Percentiles rank a stretch among this genome's conserved stretches.
Evolutionary conservation across 2,888 invertebrate genomes (phyloP).

Genomic region (Pachliopta kotzebuea): DNA sequence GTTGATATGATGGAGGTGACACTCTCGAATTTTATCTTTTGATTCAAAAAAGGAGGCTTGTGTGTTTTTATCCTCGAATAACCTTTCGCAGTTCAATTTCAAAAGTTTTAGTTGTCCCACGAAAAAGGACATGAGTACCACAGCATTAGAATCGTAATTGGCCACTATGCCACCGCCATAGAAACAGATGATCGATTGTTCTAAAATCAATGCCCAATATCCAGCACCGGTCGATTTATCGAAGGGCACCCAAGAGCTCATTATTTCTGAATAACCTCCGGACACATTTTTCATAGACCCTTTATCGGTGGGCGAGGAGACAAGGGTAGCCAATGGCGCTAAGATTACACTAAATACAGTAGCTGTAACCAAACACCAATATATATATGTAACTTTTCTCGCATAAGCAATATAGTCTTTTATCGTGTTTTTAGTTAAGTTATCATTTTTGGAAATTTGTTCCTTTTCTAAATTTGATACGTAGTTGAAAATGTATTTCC

Average conservation of each 20-base stretch:
- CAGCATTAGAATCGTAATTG: slow-evolving; percentile 61
- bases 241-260: slow-evolving; percentile 67
- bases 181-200: slow-evolving; percentile 53
- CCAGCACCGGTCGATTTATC: slow-evolving; percentile 54
- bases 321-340: slow-evolving; percentile 51
- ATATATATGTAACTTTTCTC: slow-evolving; percentile 54
- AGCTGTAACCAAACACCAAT: slow-evolving; percentile 54
- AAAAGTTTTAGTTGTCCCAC: slow-evolving; percentile 62
- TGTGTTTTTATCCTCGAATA: slow-evolving; percentile 46
- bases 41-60: slow-evolving; percentile 40
- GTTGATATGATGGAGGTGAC: slow-evolving; percentile 53
- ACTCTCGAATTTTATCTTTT: slow-evolving; percentile 48
- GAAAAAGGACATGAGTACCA: slow-evolving; percentile 66
- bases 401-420: slow-evolving; percentile 56
- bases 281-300: slow-evolving; percentile 45
- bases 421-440: slow-evolving; percentile 41
- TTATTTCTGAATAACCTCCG: slow-evolving; percentile 58
- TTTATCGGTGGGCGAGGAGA: slow-evolving; percentile 44
- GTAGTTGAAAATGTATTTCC: slow-evolving; percentile 52
- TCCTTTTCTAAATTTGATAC: slow-evolving; percentile 50
- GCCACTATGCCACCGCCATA: slow-evolving; percentile 67
- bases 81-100: slow-evolving; percentile 48
- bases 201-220: slow-evolving; percentile 48
- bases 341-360: slow-evolving; percentile 57
- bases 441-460: slow-evolving; percentile 46